Evolutionary conservation across 2,888 invertebrate species (phyloP).

Genomic region (Rhingia rostrata): DNA sequence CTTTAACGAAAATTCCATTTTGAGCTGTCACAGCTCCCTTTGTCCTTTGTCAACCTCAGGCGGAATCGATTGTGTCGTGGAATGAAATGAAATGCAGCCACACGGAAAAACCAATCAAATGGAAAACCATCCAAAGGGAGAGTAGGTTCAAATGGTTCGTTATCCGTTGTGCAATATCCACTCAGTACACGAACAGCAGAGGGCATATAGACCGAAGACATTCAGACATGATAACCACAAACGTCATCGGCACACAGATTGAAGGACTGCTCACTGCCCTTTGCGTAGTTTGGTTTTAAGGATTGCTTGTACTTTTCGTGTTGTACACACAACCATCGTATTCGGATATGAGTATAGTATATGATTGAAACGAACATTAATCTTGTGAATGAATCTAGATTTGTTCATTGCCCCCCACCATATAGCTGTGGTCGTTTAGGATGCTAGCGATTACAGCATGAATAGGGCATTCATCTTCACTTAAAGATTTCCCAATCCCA

Average conservation of each 20-base stretch:
- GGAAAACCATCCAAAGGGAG: conserved; percentile 39
- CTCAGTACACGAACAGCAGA: neutral
- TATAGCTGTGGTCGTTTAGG: too few relatives aligned
- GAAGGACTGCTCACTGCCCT: neutral
- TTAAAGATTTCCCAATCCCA: neutral
- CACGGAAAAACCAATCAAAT: conserved; percentile 62
- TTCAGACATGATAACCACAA: conserved; percentile 34
- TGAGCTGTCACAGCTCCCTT: conserved; percentile 40
- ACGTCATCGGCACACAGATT: conserved; percentile 19
- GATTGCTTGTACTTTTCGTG: too few relatives aligned
- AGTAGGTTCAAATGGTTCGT: conserved; percentile 10
- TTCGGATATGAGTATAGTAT: neutral
- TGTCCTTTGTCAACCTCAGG: conserved; percentile 49
- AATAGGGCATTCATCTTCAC: conserved; percentile 4
- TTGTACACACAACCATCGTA: too few relatives aligned
- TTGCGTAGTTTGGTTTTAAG: too few relatives aligned
- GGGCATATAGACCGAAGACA: conserved; percentile 1
- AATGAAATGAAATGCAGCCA: conserved; percentile 60
- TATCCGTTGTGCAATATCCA: conserved; percentile 7
- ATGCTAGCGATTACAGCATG: neutral
- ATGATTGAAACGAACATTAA: neutral
- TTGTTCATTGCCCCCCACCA: neutral
- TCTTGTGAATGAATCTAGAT: conserved; percentile 7
- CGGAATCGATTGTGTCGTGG: conserved; percentile 40
- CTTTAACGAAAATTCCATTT: conserved; percentile 40